A percentile compares a stretch with the other conserved stretches of the same genome.
Evolutionary conservation across 2,888 invertebrate genomes (phyloP).

Genomic region (Koerneria pararmatus): DNA sequence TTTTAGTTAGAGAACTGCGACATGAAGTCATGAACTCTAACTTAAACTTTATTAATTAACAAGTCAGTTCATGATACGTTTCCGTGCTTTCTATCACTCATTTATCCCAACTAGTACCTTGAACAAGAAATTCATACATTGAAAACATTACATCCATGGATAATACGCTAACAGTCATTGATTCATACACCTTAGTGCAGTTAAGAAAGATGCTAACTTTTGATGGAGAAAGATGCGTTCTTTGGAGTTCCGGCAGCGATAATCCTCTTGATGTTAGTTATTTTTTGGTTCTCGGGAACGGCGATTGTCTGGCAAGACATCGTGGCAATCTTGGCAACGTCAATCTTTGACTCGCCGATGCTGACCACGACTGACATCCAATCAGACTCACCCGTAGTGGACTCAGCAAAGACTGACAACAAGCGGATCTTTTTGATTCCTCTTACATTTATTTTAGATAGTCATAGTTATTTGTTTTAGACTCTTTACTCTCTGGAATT

Average conservation of each 20-base stretch:
- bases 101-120: too few relatives aligned
- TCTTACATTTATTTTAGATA: too few relatives aligned
- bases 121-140: too few relatives aligned
- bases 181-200: too few relatives aligned
- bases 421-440: too few relatives aligned
- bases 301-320: slow-evolving; percentile 46
- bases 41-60: too few relatives aligned
- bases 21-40: too few relatives aligned
- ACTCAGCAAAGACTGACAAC: slow-evolving; percentile 12
- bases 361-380: slow-evolving; percentile 27
- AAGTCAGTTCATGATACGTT: too few relatives aligned
- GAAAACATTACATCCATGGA: slow-evolving; percentile 5
- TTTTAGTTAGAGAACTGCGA: too few relatives aligned
- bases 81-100: too few relatives aligned
- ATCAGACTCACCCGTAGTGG: slow-evolving; percentile 24
- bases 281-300: slow-evolving; percentile 40
- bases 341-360: slow-evolving; percentile 23
- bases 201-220: slow-evolving; percentile 29
- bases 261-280: slow-evolving; percentile 36
- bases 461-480: too few relatives aligned
- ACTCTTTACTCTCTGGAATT: too few relatives aligned
- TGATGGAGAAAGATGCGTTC: slow-evolving; percentile 30
- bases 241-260: slow-evolving; percentile 32
- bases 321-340: slow-evolving; percentile 36
- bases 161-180: slow-evolving; percentile 1